phyloP scores from a whole-genome alignment of 2,113 vertebrate genomes.

The Pipra filicauda region DNA sequence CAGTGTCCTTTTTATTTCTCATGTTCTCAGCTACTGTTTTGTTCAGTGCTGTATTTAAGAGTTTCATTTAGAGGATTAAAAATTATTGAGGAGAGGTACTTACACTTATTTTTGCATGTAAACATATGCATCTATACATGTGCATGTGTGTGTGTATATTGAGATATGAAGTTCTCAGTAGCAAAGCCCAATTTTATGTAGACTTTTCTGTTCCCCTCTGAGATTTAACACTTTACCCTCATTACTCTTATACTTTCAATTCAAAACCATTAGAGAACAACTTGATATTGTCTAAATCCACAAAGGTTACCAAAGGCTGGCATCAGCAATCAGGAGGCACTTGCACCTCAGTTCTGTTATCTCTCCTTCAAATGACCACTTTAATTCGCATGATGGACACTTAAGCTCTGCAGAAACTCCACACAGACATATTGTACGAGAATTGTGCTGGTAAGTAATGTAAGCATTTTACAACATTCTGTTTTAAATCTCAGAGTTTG shows the following conservation, averaged over 20 bases:
- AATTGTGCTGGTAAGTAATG: not conserved
- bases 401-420: not conserved
- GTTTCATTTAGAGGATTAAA: not conserved
- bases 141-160: too few relatives aligned
- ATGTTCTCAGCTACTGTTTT: not conserved
- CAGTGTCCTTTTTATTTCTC: not conserved
- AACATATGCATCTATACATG: not conserved
- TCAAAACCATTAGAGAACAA: not conserved
- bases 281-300: not conserved
- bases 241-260: not conserved
- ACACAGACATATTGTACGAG: not conserved
- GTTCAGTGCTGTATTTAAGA: not conserved
- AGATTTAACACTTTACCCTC: not conserved
- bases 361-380: not conserved
- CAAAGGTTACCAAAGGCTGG: not conserved
- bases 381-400: not conserved
- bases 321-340: not conserved
- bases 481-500: not conserved
- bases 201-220: not conserved
- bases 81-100: not conserved
- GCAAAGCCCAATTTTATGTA: not conserved
- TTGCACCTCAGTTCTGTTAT: not conserved
- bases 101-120: not conserved
- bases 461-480: not conserved
- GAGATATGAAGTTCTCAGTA: not conserved